Conservation (phyloP, 2,797 vertebrate genomes). For the Oreortyx pictus region DNA sequence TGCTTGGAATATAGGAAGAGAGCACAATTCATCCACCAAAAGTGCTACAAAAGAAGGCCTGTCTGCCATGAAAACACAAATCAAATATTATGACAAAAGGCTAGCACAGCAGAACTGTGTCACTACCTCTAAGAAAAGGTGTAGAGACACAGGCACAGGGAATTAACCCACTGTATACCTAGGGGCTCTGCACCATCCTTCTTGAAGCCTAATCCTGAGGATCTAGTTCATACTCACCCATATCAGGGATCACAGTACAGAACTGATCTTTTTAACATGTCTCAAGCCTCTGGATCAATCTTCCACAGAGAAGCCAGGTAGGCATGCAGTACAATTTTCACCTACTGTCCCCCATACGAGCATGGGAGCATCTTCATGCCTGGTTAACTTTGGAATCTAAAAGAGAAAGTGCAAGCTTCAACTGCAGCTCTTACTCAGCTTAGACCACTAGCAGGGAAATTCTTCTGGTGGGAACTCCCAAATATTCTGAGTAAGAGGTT, state of each 20-base stretch:
- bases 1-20: background rate
- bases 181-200: background rate
- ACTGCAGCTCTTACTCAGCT: background rate
- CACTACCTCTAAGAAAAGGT: background rate
- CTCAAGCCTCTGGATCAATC: too few relatives aligned
- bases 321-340: background rate
- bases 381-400: background rate
- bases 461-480: background rate
- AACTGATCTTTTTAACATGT: background rate
- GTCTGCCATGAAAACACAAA: background rate
- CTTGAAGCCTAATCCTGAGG: rapidly evolving
- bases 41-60: background rate
- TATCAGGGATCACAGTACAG: too few relatives aligned
- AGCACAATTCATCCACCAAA: background rate
- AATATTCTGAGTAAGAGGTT: background rate
- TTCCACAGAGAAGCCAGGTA: background rate
- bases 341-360: background rate
- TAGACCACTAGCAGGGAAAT: background rate
- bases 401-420: background rate
- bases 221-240: too few relatives aligned
- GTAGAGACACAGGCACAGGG: background rate
- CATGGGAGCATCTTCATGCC: background rate
- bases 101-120: rapidly evolving
- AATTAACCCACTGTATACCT: background rate
- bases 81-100: background rate